These are phyloP conservation scores for Cryptomyrus ogoouensis DNA, from an alignment of 2,113 vertebrate genomes.

Conservation along the genomic window DNA sequence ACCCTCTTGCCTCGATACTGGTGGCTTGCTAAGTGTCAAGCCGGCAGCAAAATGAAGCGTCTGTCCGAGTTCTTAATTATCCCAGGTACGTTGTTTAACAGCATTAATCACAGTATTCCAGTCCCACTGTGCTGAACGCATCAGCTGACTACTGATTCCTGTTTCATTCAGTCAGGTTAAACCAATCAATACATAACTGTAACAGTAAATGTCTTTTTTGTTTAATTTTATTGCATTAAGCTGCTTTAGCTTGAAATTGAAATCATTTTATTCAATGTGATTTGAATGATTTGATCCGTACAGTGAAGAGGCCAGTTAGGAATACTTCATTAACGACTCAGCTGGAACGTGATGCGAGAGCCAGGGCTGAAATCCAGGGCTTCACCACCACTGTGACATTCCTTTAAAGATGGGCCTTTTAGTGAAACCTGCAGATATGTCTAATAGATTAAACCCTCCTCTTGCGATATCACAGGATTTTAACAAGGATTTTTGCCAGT, in stretches of 20 bases:
- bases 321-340: not conserved
- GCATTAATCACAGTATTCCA: not conserved
- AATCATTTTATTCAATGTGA: not conserved
- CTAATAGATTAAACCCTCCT: not conserved
- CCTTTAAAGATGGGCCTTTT: not conserved
- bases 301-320: not conserved
- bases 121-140: not conserved
- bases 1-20: not conserved
- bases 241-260: not conserved
- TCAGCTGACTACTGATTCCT: not conserved
- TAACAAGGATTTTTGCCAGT: not conserved
- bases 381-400: not conserved
- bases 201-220: not conserved
- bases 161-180: not conserved
- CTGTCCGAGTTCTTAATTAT: not conserved
- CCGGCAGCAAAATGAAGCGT: not conserved
- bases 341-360: not conserved
- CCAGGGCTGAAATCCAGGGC: not conserved
- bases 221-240: not conserved
- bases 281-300: not conserved
- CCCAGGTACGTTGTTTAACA: not conserved
- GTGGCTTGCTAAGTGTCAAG: not conserved
- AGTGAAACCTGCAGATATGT: not conserved
- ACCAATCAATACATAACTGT: not conserved
- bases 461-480: not conserved